Evolutionary conservation across 2,113 vertebrate species (phyloP).

Genomic region (Cheilinus undulatus): DNA sequence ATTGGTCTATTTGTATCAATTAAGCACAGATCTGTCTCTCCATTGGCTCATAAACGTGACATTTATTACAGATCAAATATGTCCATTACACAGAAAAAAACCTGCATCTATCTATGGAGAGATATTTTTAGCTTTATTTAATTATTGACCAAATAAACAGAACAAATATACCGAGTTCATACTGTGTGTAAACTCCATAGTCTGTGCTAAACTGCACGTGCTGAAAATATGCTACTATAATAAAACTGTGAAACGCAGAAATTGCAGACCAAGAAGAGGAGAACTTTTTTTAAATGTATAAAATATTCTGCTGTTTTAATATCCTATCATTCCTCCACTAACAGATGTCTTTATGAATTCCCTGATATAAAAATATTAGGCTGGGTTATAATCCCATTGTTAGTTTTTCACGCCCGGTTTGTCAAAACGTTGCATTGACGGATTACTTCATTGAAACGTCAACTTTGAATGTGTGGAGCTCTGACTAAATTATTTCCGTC

Average conservation of each 20-base stretch:
- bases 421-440: conserved; percentile 10
- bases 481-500: conserved; percentile 43
- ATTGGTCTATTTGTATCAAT: not conserved
- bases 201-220: not conserved
- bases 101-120: not conserved
- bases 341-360: not conserved
- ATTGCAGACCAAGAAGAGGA: no score
- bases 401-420: not conserved
- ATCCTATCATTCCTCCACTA: no score
- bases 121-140: not conserved
- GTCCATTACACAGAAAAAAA: not conserved
- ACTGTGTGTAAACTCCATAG: no score
- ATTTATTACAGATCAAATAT: not conserved
- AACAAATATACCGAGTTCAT: no score
- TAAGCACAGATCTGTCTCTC: not conserved
- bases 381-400: conserved; percentile 5
- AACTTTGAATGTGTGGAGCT: conserved; percentile 13
- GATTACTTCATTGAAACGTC: conserved; percentile 3
- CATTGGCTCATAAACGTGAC: not conserved
- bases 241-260: no score
- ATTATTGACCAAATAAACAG: no score
- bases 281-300: no score
- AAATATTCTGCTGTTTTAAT: no score
- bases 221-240: no score
- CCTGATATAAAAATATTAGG: not conserved